Evolutionary conservation across 2,888 invertebrate genomes (phyloP).

Genomic region (Silvanus unidentatus): DNA sequence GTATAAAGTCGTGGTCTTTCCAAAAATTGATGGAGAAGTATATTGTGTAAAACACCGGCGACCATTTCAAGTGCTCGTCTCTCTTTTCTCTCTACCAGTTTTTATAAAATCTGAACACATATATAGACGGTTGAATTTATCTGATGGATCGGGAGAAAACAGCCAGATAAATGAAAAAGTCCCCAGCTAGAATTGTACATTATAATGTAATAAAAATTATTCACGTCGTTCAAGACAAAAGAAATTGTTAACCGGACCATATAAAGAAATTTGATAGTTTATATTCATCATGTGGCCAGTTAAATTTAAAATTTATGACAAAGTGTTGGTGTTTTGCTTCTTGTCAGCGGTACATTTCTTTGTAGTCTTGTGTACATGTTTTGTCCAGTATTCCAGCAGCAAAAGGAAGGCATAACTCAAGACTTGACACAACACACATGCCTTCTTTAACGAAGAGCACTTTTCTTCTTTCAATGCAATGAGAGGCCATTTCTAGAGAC

Average conservation of each 20-base stretch:
- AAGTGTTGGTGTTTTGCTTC: constrained; percentile 34
- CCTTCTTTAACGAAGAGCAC: constrained; percentile 25
- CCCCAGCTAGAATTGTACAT: not conserved
- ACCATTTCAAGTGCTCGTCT: no score
- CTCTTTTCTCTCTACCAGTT: no score
- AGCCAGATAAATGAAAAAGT: no score
- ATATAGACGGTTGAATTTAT: no score
- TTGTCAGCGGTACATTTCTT: constrained; percentile 41
- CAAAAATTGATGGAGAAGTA: no score
- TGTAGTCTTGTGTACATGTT: constrained; percentile 35
- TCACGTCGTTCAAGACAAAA: constrained; percentile 1
- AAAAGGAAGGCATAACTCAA: constrained; percentile 41
- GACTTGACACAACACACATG: constrained; percentile 40
- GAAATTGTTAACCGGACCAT: constrained; percentile 1
- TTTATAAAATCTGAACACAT: no score
- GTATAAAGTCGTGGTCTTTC: no score
- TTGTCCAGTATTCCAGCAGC: constrained; percentile 26
- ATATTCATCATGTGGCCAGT: constrained; percentile 14
- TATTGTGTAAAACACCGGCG: no score
- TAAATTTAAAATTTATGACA: constrained; percentile 36
- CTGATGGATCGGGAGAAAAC: no score
- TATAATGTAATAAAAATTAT: constrained; percentile 1
- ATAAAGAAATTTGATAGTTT: constrained; percentile 6
- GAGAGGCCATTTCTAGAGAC: no score
- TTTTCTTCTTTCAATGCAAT: no score